phyloP scores from a whole-genome alignment of 2,797 vertebrate species.

The Furcifer pardalis region DNA sequence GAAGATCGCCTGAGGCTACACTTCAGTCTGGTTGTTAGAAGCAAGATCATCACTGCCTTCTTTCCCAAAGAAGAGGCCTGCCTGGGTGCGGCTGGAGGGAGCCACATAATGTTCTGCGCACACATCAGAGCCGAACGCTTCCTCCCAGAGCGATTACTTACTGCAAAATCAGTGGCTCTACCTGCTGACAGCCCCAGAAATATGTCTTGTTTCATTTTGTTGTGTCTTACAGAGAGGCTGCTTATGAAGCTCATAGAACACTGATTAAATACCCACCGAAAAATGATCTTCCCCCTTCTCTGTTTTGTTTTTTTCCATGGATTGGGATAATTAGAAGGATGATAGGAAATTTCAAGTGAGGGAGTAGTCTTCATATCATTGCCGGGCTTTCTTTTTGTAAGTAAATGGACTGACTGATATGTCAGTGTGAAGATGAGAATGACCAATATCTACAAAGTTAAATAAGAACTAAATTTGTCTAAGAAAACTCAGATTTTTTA shows the following conservation, averaged over 20 bases:
- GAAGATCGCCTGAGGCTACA: slow-evolving; percentile 78
- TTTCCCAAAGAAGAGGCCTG: slow-evolving; percentile 67
- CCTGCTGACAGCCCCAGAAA: slow-evolving; percentile 81
- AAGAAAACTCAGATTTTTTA: neutral
- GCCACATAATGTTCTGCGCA: slow-evolving; percentile 70
- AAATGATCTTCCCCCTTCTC: slow-evolving; percentile 43
- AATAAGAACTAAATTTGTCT: neutral
- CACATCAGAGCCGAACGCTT: slow-evolving; percentile 77
- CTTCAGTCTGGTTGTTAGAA: slow-evolving; percentile 81
- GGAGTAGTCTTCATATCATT: slow-evolving; percentile 36
- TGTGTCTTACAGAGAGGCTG: slow-evolving; percentile 71
- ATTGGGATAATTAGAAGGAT: slow-evolving; percentile 54
- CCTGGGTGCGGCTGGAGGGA: slow-evolving; percentile 65
- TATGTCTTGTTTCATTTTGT: slow-evolving; percentile 81
- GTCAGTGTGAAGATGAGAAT: slow-evolving; percentile 26
- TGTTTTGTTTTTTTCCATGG: slow-evolving; percentile 58
- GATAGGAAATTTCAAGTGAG: slow-evolving; percentile 25
- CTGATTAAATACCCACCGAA: slow-evolving; percentile 63
- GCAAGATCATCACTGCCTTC: slow-evolving; percentile 77
- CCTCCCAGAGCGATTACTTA: slow-evolving; percentile 84
- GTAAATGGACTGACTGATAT: slow-evolving; percentile 5
- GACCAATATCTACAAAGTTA: slow-evolving; percentile 40
- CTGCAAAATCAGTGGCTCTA: slow-evolving; percentile 76
- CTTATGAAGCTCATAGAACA: slow-evolving; percentile 65
- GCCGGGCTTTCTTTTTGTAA: slow-evolving; percentile 22